These are phyloP conservation scores for Hedya salicella DNA, from an alignment of 2,888 invertebrate genomes.

Conservation along the genomic window DNA sequence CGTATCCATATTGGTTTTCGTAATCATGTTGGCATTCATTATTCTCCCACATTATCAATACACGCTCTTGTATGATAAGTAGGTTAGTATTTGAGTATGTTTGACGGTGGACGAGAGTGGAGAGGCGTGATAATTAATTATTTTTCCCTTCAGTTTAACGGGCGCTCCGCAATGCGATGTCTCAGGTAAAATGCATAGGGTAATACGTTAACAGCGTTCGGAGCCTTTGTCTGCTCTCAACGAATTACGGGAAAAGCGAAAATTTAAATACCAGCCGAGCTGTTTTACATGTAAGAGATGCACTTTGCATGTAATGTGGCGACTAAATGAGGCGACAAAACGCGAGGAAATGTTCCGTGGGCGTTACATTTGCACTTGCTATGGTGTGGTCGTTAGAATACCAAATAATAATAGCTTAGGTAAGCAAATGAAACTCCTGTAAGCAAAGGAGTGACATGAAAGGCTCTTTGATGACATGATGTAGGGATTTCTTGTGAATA, in stretches of 20 bases:
- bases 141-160: constrained; percentile 38
- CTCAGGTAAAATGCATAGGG: constrained; percentile 70
- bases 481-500: neutral
- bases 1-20: too few relatives aligned
- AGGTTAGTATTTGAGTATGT: neutral
- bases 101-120: constrained; percentile 7
- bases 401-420: constrained; percentile 25
- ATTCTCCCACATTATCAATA: too few relatives aligned
- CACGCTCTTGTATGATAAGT: too few relatives aligned
- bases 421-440: neutral
- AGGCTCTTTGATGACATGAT: too few relatives aligned
- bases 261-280: constrained; percentile 82
- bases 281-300: constrained; percentile 84
- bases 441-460: too few relatives aligned
- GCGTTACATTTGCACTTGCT: constrained; percentile 30
- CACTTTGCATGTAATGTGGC: constrained; percentile 79
- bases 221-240: constrained; percentile 79
- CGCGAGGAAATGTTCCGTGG: constrained; percentile 27
- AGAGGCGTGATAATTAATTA: constrained; percentile 44
- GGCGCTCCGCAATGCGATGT: constrained; percentile 48
- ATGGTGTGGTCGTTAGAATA: constrained; percentile 18
- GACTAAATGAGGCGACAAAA: constrained; percentile 74
- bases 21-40: too few relatives aligned
- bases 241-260: constrained; percentile 81
- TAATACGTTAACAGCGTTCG: constrained; percentile 77